Percentiles rank a stretch among this genome's conserved stretches.
Evolutionary conservation across 2,113 vertebrate species (phyloP).

Genomic region (Larimichthys crocea): DNA sequence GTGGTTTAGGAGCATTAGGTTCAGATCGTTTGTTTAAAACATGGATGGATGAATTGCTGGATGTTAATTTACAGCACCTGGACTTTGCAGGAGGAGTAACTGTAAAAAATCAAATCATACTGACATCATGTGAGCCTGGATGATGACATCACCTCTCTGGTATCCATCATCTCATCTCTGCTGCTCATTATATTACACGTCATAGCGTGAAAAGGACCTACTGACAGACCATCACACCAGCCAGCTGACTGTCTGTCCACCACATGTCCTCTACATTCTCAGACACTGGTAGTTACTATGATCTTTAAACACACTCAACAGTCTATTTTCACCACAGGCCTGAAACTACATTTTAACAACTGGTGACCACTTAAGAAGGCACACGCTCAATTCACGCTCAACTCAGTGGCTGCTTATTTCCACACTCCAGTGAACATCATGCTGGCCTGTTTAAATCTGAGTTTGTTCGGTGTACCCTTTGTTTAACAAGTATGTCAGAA

Average conservation of each 20-base stretch:
- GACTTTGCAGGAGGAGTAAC: background rate
- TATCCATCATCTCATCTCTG: slow-evolving; percentile 57
- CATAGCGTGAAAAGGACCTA: slow-evolving; percentile 52
- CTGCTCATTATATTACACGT: slow-evolving; percentile 56
- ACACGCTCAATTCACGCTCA: slow-evolving; percentile 19
- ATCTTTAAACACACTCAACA: slow-evolving; percentile 61
- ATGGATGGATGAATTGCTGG: slow-evolving; percentile 24
- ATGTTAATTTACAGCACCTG: slow-evolving; percentile 33
- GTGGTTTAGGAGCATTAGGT: slow-evolving; percentile 4
- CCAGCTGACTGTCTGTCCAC: slow-evolving; percentile 55
- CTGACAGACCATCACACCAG: slow-evolving; percentile 14
- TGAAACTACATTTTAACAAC: slow-evolving; percentile 44
- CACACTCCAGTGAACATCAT: slow-evolving; percentile 12
- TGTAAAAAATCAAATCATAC: slow-evolving; percentile 33
- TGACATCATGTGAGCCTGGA: slow-evolving; percentile 33
- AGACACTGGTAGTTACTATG: slow-evolving; percentile 68
- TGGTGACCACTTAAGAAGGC: slow-evolving; percentile 37
- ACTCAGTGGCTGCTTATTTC: background rate
- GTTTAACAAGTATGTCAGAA: slow-evolving; percentile 1
- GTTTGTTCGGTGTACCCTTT: slow-evolving; percentile 2
- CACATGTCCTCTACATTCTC: slow-evolving; percentile 68
- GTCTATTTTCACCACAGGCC: slow-evolving; percentile 66
- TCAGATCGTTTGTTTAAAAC: slow-evolving; percentile 28
- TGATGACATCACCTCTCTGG: slow-evolving; percentile 54
- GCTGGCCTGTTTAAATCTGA: background rate